phyloP scores from a whole-genome alignment of 2,113 vertebrate species.

The Podilymbus podiceps region DNA sequence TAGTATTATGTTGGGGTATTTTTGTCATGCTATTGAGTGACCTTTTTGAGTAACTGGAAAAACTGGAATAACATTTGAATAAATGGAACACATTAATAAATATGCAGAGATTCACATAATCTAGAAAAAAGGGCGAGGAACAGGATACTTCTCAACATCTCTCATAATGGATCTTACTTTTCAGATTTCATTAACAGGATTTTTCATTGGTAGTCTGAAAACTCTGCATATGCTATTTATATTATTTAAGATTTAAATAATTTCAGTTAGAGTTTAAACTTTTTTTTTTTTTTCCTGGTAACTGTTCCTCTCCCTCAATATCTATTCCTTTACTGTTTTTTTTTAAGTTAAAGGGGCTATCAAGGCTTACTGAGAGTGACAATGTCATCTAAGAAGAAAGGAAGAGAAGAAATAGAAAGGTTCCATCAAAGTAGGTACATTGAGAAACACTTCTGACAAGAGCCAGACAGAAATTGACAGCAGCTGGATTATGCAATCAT shows the following conservation, averaged over 20 bases:
- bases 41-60: background rate
- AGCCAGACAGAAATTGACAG: constrained; percentile 6
- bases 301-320: background rate
- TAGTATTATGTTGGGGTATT: background rate
- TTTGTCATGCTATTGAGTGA: background rate
- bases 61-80: too few relatives aligned
- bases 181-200: background rate
- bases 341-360: constrained; percentile 8
- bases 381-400: background rate
- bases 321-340: background rate
- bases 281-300: background rate
- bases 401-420: constrained; percentile 4
- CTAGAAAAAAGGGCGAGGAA: background rate
- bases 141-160: background rate
- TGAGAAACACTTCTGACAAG: constrained; percentile 22
- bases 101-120: background rate
- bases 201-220: background rate
- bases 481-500: constrained; percentile 19
- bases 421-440: background rate
- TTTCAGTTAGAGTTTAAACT: background rate
- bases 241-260: background rate
- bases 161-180: background rate
- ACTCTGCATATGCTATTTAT: background rate
- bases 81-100: background rate
- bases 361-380: background rate